Base-by-base conservation (phyloP, 2,888 invertebrate genomes). In the Pollenia amentaria region DNA sequence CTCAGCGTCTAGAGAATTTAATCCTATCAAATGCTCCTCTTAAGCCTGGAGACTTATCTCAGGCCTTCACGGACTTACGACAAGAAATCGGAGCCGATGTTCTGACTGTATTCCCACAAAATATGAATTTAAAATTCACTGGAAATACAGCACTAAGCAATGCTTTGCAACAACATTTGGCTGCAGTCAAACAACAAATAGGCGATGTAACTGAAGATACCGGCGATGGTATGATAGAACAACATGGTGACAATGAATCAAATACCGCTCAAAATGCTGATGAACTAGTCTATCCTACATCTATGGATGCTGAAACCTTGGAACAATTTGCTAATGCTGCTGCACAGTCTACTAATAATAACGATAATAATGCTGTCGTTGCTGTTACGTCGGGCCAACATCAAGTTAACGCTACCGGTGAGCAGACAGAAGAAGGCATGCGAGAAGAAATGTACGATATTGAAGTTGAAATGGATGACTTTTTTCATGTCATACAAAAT, bases 381-480 rank as follows among this genome's bases (percentile, higher is more conserved):
- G 67, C 73, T 60, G 11, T 84, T 10, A 40, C n/a, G 18, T 60
- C 84, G 14, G 73, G 7, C 8, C 80, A 84, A 55, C 76, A 84
- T n/a, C 84, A 87, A 38, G 29, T 84, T 7, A 62, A 53, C 55
- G 73, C 88, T 62, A 89, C 88, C 21, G 93, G 92, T 75, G 93
- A 92, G 38, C 84, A 77, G 14, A 73, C 72, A 4, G 87, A 80
- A 64, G 93, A 93, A 84, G 90, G 90, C 6, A 88, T 89, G 12
- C 89, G 91, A 51, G 92, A 92, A 70, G 90, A 90, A 88, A 91
- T 91, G 77, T 93, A 92, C 85, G 93, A 93, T 69, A 91, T 93
- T 70, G 91, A 92, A 46, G 93, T 92, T 77, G 92, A 93, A 88
- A 91, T 93, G 90, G 93, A 93, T 87, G 93, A 93, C 67, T 92